Evolutionary conservation across 2,888 invertebrate species (phyloP).

Genomic region (Oithona nana): DNA sequence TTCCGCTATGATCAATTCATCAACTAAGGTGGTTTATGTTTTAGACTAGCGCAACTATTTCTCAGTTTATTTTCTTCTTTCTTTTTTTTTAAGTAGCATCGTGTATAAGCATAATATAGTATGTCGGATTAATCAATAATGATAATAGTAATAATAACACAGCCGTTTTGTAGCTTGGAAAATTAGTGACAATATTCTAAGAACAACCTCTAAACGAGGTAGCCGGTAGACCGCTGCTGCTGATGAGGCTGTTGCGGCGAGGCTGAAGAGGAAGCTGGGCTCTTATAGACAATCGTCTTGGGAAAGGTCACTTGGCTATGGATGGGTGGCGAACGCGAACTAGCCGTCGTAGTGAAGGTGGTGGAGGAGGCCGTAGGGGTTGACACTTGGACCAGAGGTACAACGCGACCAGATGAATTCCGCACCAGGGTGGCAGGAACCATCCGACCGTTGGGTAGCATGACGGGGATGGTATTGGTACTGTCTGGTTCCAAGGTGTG

Average conservation of each 20-base stretch:
- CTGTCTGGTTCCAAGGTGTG: not conserved
- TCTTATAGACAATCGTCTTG: constrained; percentile 6
- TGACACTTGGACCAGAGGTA: constrained; percentile 12
- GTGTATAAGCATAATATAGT: too few species aligned
- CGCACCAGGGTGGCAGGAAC: constrained; percentile 16
- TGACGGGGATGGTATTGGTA: constrained; percentile 2
- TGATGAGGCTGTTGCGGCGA: too few species aligned
- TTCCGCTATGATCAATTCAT: too few species aligned
- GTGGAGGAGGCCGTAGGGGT: not conserved
- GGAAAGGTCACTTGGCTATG: constrained; percentile 4
- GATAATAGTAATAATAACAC: not conserved
- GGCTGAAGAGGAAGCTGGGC: not conserved
- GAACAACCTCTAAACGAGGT: not conserved
- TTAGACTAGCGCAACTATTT: too few species aligned
- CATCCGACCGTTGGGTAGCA: constrained; percentile 16
- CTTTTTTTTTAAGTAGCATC: too few species aligned
- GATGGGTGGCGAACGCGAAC: not conserved
- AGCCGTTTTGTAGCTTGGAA: not conserved
- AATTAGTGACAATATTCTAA: not conserved
- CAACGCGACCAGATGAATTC: not conserved
- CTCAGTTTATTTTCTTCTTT: too few species aligned
- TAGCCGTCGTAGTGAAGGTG: not conserved
- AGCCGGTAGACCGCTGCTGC: too few species aligned
- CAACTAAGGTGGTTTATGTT: too few species aligned
- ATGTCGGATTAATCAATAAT: not conserved